Conservation (phyloP, 2,888 invertebrate species). For the Melinaea marsaeus region DNA sequence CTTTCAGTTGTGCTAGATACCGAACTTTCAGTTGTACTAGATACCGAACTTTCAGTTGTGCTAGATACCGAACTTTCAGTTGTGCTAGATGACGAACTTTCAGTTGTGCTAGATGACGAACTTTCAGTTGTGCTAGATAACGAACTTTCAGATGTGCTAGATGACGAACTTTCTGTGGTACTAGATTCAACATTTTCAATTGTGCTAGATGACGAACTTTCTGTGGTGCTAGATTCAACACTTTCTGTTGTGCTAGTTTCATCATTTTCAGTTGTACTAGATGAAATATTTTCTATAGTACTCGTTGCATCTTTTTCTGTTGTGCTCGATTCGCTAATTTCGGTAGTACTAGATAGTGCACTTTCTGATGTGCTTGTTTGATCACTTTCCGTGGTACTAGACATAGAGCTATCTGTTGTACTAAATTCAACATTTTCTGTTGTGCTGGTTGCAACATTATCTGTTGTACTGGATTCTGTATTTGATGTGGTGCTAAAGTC, state of each 20-base stretch:
- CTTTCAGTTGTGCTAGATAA: conserved; percentile 1
- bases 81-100: neutral
- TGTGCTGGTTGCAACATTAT: neutral
- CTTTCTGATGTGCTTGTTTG: neutral
- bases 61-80: neutral
- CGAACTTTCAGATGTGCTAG: neutral
- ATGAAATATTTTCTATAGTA: conserved; percentile 3
- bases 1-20: too few relatives aligned
- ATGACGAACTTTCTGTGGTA: conserved; percentile 3
- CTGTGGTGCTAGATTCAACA: conserved; percentile 18
- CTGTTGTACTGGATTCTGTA: conserved; percentile 7
- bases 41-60: conserved; percentile 1
- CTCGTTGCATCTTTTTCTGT: neutral
- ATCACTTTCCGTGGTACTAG: neutral
- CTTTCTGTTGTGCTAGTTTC: neutral
- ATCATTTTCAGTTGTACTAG: conserved; percentile 9
- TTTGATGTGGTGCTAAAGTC: conserved; percentile 4
- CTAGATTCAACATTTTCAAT: conserved; percentile 8
- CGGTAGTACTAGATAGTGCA: neutral
- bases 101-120: neutral
- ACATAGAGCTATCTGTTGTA: neutral
- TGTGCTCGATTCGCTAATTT: neutral
- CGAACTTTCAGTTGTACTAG: too few relatives aligned
- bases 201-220: conserved; percentile 5
- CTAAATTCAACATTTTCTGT: neutral